Evolutionary conservation across 2,113 vertebrate genomes (phyloP).

Genomic region (Hypomesus transpacificus): DNA sequence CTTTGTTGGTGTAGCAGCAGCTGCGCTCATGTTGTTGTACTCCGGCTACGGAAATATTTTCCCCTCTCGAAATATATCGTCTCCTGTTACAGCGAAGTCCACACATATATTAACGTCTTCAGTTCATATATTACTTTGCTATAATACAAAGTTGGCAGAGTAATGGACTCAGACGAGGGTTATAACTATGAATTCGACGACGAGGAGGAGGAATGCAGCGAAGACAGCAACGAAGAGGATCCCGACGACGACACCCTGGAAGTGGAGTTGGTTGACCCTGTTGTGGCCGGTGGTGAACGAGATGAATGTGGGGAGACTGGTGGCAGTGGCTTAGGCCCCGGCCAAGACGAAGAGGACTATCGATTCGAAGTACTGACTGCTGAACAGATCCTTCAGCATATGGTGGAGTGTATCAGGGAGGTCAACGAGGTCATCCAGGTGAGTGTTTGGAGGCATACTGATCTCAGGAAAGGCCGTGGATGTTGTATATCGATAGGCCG

Average conservation of each 20-base stretch:
- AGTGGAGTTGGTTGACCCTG: constrained; percentile 93
- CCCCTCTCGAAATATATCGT: constrained; percentile 28
- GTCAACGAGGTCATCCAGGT: constrained; percentile 99
- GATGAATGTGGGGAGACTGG: constrained; percentile 86
- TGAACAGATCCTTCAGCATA: constrained; percentile 97
- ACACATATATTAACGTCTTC: constrained; percentile 5
- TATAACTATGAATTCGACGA: constrained; percentile 99
- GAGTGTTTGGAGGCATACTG: constrained; percentile 61
- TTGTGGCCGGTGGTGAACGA: constrained; percentile 85
- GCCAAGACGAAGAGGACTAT: constrained; percentile 94
- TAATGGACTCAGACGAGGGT: constrained; percentile 98
- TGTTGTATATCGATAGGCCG: background rate
- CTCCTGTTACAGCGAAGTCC: constrained; percentile 39
- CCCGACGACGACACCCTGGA: constrained; percentile 93
- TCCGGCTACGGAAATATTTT: constrained; percentile 66
- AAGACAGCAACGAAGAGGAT: constrained; percentile 91
- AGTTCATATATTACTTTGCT: constrained; percentile 34
- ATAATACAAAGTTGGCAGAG: constrained; percentile 58
- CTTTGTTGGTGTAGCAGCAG: constrained; percentile 93
- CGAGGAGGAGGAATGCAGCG: constrained; percentile 96
- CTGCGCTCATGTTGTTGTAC: constrained; percentile 84
- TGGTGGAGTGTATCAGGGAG: constrained; percentile 98
- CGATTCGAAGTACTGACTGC: constrained; percentile 96
- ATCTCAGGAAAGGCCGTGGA: constrained; percentile 61
- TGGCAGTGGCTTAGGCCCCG: constrained; percentile 84